Conservation (phyloP, 2,113 vertebrate species). For the Dromaius novaehollandiae region DNA sequence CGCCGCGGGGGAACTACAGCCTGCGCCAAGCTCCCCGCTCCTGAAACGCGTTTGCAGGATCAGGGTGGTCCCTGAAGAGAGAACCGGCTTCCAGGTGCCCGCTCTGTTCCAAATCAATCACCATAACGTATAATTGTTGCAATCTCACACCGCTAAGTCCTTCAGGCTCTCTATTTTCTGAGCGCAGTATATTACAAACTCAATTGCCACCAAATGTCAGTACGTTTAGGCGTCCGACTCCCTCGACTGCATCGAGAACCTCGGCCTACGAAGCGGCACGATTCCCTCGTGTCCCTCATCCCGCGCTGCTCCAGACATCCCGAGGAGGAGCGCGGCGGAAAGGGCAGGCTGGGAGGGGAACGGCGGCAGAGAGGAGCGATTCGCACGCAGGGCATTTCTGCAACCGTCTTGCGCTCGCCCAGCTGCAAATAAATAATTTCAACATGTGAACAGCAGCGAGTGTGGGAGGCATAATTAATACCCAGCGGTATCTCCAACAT, state of each 20-base stretch:
- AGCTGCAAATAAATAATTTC: conserved; percentile 67
- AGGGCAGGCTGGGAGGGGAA: neutral
- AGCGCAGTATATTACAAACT: neutral
- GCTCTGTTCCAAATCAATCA: too few relatives aligned
- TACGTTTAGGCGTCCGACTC: neutral
- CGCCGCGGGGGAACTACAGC: neutral
- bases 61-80: neutral
- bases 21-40: too few relatives aligned
- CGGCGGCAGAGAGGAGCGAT: neutral
- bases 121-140: too few relatives aligned
- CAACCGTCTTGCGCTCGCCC: conserved; percentile 46
- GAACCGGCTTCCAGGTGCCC: neutral
- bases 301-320: neutral
- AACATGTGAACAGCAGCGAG: conserved; percentile 59
- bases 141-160: neutral
- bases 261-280: neutral
- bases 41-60: neutral
- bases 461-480: conserved; percentile 61
- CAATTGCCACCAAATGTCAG: neutral
- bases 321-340: neutral
- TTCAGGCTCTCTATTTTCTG: neutral
- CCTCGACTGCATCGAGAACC: too few relatives aligned
- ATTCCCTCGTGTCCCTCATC: neutral
- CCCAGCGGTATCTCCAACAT: conserved; percentile 41
- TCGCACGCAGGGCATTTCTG: neutral